Base-by-base conservation (phyloP, 2,888 invertebrate species). In the Sisyra terminalis region DNA sequence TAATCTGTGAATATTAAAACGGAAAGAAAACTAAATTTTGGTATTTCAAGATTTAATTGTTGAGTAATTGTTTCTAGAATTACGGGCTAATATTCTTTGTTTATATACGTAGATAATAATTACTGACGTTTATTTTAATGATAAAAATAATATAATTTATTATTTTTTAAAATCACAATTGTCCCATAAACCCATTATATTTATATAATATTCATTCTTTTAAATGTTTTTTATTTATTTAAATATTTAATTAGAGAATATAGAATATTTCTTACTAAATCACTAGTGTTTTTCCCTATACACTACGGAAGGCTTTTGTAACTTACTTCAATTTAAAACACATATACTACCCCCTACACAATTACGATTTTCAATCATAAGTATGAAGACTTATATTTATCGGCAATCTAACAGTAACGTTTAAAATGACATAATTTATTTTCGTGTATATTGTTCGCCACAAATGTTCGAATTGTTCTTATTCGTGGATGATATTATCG, bases 301-400 rank as follows among this genome's bases (percentile, higher is more conserved):
- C 11, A 15, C 40, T 40, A 40, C 40, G 40, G 40, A 40, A 40
- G 40, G 40, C 40, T 40, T 40, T 29, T 24, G 24, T 40, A 29
- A 40, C 40, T 40, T 40, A 30, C 40, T 40, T 29, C 40, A 24
- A n/a, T 37, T 37, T 18, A 18, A 15, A 15, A 24, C 24, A 24
- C 24, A 24, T 24, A 24, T 7, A 24, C 24, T 24, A 24, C 24
- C 24, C 24, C 24, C 24, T 24, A 24, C 24, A 24, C 24, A 24
- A 5, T 24, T 24, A 24, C 7, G 24, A 24, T 24, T 24, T 24
- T 24, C 24, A 24, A 24, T 24, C 24, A 24, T 24, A 3, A 24
- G 7, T 24, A 24, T 24, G 24, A 24, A 24, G 24, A 24, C 24
- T 24, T 24, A 5, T 24, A 24, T 24, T 5, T 24, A 5, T 24